A percentile compares a stretch with the other conserved stretches of the same genome.
Conservation (phyloP, 2,888 invertebrate species). For the Aspidiotus destructor region DNA sequence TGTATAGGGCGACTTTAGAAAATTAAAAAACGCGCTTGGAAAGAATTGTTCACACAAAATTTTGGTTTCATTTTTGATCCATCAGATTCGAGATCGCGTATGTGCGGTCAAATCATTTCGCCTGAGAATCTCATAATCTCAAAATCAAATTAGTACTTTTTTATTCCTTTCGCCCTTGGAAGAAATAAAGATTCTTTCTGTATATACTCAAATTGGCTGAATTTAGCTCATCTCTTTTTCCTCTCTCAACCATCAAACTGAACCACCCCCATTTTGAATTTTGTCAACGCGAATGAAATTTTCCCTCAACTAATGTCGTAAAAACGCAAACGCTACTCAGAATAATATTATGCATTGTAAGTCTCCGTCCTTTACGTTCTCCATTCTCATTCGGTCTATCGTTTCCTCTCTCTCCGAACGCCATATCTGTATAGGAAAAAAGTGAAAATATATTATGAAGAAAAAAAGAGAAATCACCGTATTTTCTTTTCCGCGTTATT, state of each 20-base stretch:
- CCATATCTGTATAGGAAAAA: neutral
- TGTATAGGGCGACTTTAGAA: neutral
- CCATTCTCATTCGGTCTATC: neutral
- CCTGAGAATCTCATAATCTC: no score
- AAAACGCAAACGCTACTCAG: constrained; percentile 10
- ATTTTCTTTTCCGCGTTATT: constrained; percentile 26
- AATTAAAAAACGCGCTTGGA: neutral
- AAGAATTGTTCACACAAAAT: no score
- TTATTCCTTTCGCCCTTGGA: no score
- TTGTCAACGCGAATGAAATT: constrained; percentile 13
- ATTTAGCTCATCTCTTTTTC: neutral
- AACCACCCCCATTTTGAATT: constrained; percentile 11
- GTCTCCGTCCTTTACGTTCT: neutral
- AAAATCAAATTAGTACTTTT: no score
- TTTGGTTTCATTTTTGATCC: no score
- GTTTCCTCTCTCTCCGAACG: neutral
- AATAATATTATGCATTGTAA: constrained; percentile 13
- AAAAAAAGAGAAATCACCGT: constrained; percentile 22
- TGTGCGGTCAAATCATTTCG: no score
- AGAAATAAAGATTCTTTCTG: neutral
- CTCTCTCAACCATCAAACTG: neutral
- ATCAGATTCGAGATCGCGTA: no score
- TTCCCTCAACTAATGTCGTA: constrained; percentile 14
- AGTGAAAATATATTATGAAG: constrained; percentile 17
- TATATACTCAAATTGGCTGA: neutral